Conservation (phyloP, 2,113 vertebrate species). For the Hiodon tergisus region DNA sequence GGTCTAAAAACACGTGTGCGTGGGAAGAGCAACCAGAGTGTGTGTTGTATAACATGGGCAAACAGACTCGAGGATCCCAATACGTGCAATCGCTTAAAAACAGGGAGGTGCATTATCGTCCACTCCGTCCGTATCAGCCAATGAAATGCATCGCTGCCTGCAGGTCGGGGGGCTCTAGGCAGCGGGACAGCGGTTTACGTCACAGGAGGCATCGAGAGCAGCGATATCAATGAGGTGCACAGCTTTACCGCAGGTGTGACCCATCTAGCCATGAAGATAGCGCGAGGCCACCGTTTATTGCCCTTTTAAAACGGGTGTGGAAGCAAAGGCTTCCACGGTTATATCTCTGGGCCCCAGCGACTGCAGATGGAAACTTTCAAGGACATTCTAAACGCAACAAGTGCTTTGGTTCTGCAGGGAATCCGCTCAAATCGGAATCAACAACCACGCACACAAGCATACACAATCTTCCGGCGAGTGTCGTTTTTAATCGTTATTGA, state of each 20-base stretch:
- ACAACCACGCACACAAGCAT: too few relatives aligned
- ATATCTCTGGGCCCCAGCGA: not conserved
- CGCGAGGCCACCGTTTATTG: not conserved
- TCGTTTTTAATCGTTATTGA: too few relatives aligned
- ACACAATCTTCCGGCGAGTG: too few relatives aligned
- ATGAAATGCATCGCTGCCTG: too few relatives aligned
- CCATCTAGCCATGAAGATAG: not conserved
- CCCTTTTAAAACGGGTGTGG: conserved; percentile 3
- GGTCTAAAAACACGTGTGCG: conserved; percentile 5
- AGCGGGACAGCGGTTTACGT: too few relatives aligned
- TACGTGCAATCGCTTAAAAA: conserved; percentile 67
- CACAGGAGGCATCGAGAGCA: too few relatives aligned
- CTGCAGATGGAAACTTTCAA: too few relatives aligned
- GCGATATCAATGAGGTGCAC: too few relatives aligned
- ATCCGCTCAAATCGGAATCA: too few relatives aligned
- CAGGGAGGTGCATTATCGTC: conserved; percentile 56
- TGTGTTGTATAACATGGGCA: conserved; percentile 54
- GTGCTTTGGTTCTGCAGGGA: too few relatives aligned
- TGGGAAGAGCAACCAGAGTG: not conserved
- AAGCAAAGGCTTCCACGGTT: not conserved
- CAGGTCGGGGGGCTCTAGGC: too few relatives aligned
- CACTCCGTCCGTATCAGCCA: conserved; percentile 35
- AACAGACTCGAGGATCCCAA: conserved; percentile 54
- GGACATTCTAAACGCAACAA: too few relatives aligned
- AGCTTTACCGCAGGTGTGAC: not conserved